phyloP scores from a whole-genome alignment of 2,888 invertebrate species.

The Tiliacea citrago region DNA sequence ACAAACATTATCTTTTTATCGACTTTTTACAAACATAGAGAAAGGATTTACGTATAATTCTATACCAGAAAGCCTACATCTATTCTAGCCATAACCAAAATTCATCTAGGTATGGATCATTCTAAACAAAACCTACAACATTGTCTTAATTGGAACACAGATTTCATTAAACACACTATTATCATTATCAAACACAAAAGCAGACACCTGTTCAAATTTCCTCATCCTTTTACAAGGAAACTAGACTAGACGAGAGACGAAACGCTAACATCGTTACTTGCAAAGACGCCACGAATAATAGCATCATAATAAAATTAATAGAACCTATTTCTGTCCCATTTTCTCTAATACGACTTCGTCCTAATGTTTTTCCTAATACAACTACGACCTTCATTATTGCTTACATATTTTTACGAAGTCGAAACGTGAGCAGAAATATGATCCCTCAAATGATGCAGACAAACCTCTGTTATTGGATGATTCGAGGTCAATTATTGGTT shows the following conservation, averaged over 20 bases:
- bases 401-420: conserved; percentile 44
- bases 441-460: conserved; percentile 41
- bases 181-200: conserved; percentile 1
- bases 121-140: neutral
- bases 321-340: conserved; percentile 41
- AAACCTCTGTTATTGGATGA: conserved; percentile 38
- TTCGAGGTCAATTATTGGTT: conserved; percentile 32
- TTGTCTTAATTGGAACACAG: neutral
- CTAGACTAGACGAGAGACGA: conserved; percentile 13
- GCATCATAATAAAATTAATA: conserved; percentile 57
- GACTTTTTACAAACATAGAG: neutral
- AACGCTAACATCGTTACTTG: conserved; percentile 32
- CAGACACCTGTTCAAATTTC: conserved; percentile 12
- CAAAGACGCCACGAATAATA: conserved; percentile 49
- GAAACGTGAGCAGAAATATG: conserved; percentile 59
- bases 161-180: neutral
- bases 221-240: conserved; percentile 31
- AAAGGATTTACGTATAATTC: neutral
- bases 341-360: conserved; percentile 35
- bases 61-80: neutral
- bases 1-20: neutral
- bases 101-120: neutral
- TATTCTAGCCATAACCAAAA: neutral
- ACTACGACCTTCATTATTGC: conserved; percentile 45
- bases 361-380: conserved; percentile 43